Conservation (phyloP, 2,113 vertebrate species). For the Sander vitreus region DNA sequence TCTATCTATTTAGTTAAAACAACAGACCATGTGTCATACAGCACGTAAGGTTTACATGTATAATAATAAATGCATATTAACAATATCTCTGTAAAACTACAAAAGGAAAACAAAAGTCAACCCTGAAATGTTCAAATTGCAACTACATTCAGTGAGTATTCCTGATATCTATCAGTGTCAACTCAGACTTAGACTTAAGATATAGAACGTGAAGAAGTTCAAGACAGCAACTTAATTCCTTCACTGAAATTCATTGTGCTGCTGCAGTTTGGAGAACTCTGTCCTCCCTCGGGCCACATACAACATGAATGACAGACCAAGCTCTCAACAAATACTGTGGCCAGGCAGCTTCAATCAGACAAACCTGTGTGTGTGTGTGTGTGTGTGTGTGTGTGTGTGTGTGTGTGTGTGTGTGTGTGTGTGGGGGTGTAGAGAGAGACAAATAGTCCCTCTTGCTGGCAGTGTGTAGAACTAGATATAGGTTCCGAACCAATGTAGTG, state of each 20-base stretch:
- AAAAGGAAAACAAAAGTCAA: neutral
- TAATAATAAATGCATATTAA: neutral
- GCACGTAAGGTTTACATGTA: neutral
- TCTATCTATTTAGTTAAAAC: neutral
- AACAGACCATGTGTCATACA: neutral
- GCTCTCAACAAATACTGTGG: conserved; percentile 45
- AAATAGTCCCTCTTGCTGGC: neutral
- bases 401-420: conserved; percentile 12
- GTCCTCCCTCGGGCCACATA: conserved; percentile 41
- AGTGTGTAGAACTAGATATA: neutral
- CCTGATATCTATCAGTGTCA: conserved; percentile 1
- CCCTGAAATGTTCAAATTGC: neutral
- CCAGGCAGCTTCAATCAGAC: conserved; percentile 27
- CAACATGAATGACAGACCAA: conserved; percentile 50
- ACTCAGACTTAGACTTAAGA: neutral
- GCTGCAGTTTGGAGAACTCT: conserved; percentile 31
- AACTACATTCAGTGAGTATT: neutral
- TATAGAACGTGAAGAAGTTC: conserved; percentile 29
- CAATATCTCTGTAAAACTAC: neutral
- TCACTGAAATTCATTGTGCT: conserved; percentile 39
- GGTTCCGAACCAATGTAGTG: neutral
- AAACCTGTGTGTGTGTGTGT: conserved; percentile 25
- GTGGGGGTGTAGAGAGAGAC: neutral
- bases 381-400: conserved; percentile 3
- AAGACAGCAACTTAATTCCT: conserved; percentile 29